These are phyloP conservation scores for Brachypteracias leptosomus DNA, from an alignment of 2,113 vertebrate genomes.

Conservation along the genomic window DNA sequence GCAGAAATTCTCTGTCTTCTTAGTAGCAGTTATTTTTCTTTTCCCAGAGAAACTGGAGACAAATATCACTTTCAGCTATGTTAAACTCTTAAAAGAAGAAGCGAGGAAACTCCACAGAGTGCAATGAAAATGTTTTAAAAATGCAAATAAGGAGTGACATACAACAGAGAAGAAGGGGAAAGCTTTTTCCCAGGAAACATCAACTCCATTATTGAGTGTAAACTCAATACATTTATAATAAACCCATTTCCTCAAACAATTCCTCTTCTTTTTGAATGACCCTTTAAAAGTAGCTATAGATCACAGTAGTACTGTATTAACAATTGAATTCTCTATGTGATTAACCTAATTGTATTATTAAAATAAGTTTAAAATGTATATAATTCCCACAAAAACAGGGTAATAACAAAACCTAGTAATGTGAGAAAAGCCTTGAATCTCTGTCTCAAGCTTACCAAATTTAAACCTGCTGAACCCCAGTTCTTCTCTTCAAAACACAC, in stretches of 20 bases:
- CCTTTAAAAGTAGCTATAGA: not conserved
- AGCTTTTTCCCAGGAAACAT: constrained; percentile 24
- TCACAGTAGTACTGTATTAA: not conserved
- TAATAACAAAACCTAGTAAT: not conserved
- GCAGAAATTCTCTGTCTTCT: constrained; percentile 13
- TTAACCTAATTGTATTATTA: not conserved
- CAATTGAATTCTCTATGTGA: not conserved
- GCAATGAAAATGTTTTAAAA: constrained; percentile 59
- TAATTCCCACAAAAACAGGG: not conserved
- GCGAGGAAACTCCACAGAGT: constrained; percentile 39
- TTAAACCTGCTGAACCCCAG: constrained; percentile 50
- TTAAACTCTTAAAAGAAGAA: constrained; percentile 38
- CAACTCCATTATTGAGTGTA: not conserved
- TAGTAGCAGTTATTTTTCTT: not conserved
- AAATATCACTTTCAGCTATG: constrained; percentile 31
- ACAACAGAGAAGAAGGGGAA: constrained; percentile 3
- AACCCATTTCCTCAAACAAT: not conserved
- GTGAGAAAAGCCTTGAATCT: not conserved
- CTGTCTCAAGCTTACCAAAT: constrained; percentile 34
- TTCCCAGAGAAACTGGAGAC: constrained; percentile 28
- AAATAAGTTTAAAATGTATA: not conserved
- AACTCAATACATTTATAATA: constrained; percentile 23
- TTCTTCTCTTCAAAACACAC: constrained; percentile 47
- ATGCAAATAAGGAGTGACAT: constrained; percentile 51
- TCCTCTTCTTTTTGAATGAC: not conserved